These are phyloP conservation scores for Dorcus hopei DNA, from an alignment of 2,888 invertebrate species.

Conservation along the genomic window DNA sequence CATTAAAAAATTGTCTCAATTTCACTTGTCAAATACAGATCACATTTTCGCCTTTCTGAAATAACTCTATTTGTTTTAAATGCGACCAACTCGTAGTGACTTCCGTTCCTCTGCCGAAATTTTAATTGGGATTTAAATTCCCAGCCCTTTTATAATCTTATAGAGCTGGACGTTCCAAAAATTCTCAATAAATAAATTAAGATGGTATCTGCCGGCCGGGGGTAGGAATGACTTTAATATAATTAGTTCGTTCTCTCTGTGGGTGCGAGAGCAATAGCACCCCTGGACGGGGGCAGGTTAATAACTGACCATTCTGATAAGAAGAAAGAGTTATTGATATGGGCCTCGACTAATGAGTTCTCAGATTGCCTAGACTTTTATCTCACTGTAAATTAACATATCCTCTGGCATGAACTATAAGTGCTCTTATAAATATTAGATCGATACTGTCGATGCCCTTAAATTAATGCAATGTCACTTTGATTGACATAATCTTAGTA, in stretches of 20 bases:
- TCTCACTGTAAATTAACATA: constrained; percentile 19
- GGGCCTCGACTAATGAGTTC: constrained; percentile 25
- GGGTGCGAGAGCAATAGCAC: constrained; percentile 10
- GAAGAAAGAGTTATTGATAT: constrained; percentile 25
- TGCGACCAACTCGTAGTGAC: too few species aligned
- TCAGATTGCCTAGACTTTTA: constrained; percentile 19
- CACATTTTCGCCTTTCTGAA: too few species aligned
- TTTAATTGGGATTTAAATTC: neutral
- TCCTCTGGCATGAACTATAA: constrained; percentile 6
- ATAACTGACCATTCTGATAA: constrained; percentile 21
- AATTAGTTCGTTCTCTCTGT: constrained; percentile 25
- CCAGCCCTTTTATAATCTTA: neutral
- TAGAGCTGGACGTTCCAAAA: neutral
- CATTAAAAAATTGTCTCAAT: too few species aligned
- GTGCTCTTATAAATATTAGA: constrained; percentile 2
- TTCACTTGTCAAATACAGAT: too few species aligned
- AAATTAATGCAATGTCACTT: too few species aligned
- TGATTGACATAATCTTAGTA: too few species aligned
- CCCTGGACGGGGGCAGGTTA: constrained; percentile 13
- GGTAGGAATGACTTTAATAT: constrained; percentile 19
- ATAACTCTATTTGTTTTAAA: too few species aligned
- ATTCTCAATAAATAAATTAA: constrained; percentile 13
- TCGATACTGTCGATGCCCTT: neutral
- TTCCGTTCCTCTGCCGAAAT: neutral
- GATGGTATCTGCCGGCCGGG: constrained; percentile 18